phyloP scores from a whole-genome alignment of 1,140 invertebrate genomes.

The Ephestia elutella region DNA sequence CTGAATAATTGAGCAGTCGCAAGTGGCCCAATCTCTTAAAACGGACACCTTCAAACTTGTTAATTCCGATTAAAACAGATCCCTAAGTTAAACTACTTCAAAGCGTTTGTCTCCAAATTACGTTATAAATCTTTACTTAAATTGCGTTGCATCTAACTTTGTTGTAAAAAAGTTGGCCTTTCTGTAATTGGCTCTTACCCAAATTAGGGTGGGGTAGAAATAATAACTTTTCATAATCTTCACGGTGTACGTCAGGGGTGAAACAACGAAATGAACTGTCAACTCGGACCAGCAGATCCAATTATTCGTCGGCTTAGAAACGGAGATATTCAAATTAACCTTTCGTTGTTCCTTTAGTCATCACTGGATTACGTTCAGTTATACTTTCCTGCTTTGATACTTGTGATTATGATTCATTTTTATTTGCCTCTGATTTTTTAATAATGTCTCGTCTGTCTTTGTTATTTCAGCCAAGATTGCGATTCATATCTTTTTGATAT shows the following conservation, averaged over 20 bases:
- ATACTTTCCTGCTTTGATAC: slow-evolving; percentile 28
- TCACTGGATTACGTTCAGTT: slow-evolving; percentile 27
- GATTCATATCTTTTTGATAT: not conserved
- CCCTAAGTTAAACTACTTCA: slow-evolving; percentile 29
- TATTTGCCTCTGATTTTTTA: slow-evolving; percentile 20
- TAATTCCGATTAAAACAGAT: slow-evolving; percentile 15
- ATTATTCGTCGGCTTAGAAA: slow-evolving; percentile 53
- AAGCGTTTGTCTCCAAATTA: slow-evolving; percentile 37
- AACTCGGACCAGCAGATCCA: slow-evolving; percentile 62
- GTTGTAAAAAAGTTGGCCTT: slow-evolving; percentile 40
- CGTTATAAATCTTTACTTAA: slow-evolving; percentile 40
- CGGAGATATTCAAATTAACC: slow-evolving; percentile 53
- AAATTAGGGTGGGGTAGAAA: slow-evolving; percentile 49
- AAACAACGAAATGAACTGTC: slow-evolving; percentile 65
- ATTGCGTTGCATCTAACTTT: slow-evolving; percentile 39
- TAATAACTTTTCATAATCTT: slow-evolving; percentile 67
- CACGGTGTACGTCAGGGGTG: slow-evolving; percentile 50
- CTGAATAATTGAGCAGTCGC: not conserved
- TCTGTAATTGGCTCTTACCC: slow-evolving; percentile 56
- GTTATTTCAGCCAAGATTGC: not conserved
- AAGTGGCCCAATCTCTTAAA: not conserved
- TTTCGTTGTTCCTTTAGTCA: slow-evolving; percentile 34
- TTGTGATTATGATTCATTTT: slow-evolving; percentile 33
- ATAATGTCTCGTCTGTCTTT: not conserved
- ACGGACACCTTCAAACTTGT: slow-evolving; percentile 6